These are phyloP conservation scores for Mustelus asterias DNA, from an alignment of 2,113 vertebrate genomes.

Conservation along the genomic window DNA sequence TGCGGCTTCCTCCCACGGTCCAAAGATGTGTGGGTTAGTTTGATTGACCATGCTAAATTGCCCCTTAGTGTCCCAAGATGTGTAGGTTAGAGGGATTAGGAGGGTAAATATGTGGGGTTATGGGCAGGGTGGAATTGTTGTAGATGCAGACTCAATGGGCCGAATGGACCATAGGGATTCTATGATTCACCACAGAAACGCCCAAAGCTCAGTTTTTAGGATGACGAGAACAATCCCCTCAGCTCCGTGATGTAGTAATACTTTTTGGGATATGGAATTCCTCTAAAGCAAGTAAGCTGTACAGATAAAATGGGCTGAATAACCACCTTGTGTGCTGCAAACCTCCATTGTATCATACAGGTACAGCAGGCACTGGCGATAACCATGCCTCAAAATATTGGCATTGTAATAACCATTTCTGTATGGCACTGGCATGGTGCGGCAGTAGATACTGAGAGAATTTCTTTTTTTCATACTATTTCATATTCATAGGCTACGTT, in stretches of 20 bases:
- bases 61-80: too few relatives aligned
- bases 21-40: too few relatives aligned
- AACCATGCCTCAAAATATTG: background rate
- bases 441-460: background rate
- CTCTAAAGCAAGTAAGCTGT: background rate
- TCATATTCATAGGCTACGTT: background rate
- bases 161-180: too few relatives aligned
- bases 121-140: too few relatives aligned
- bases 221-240: background rate
- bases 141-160: too few relatives aligned
- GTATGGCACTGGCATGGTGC: too few relatives aligned
- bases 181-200: too few relatives aligned
- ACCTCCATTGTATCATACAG: background rate
- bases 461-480: background rate
- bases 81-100: too few relatives aligned
- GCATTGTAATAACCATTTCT: background rate
- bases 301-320: background rate
- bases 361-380: background rate
- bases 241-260: background rate
- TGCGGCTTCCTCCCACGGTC: too few relatives aligned
- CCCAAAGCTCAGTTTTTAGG: background rate
- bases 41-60: too few relatives aligned
- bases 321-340: background rate
- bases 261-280: background rate
- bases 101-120: too few relatives aligned